Evolutionary conservation across 2,888 invertebrate genomes (phyloP).

Genomic region (Cryptosula pallasiana): DNA sequence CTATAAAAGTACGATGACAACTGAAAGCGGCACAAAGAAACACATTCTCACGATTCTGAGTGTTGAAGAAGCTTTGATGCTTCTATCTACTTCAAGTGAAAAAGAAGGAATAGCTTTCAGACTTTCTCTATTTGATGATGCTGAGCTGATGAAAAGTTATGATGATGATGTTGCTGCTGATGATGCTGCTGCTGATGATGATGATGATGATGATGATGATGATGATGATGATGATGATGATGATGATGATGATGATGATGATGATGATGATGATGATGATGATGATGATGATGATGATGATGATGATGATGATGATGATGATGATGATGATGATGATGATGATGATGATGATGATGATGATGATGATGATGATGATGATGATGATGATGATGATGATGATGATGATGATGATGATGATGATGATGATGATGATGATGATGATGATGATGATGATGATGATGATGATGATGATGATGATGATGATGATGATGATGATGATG

Average conservation of each 20-base stretch:
- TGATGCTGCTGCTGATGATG: no score
- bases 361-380: constrained; percentile 10
- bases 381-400: constrained; percentile 10
- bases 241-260: constrained; percentile 10
- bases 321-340: constrained; percentile 10
- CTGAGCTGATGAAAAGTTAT: no score
- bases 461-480: constrained; percentile 10
- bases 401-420: constrained; percentile 10
- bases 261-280: constrained; percentile 10
- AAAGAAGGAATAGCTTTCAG: no score
- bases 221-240: constrained; percentile 10
- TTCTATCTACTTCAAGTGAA: no score
- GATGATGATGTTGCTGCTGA: no score
- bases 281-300: constrained; percentile 10
- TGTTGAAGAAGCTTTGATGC: no score
- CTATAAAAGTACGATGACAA: no score
- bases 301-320: constrained; percentile 10
- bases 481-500: constrained; percentile 10
- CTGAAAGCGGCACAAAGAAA: no score
- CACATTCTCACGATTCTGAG: no score
- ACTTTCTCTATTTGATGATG: no score
- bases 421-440: constrained; percentile 10
- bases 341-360: constrained; percentile 10
- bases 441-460: constrained; percentile 10
- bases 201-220: no score